Base-by-base conservation (phyloP, 1,140 invertebrate species). In the Drosophila varians region DNA sequence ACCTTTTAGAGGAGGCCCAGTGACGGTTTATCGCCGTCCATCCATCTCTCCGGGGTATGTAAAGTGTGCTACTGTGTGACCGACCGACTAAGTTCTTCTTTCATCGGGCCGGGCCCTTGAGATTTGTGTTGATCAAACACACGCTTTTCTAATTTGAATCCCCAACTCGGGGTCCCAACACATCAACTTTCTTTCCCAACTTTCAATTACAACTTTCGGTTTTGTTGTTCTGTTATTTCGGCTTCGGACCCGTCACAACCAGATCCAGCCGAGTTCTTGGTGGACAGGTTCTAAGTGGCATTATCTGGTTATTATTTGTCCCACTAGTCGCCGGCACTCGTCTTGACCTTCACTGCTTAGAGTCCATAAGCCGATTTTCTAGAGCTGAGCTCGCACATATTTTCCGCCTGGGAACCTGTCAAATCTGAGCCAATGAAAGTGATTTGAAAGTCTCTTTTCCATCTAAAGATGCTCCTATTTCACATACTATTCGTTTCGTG, bases 141-240 rank as follows among this genome's bases (percentile, higher is more conserved):
- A 82, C 61, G 53, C 53, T 70, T 77, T 70, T 70, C 21, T 73
- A 82, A 70, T 75, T 79, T 54, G 40, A 72, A 60, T 75, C 48
- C 80, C 60, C 65, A 66, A 54, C 53, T 48, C 47, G 64, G 68
- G 56, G 52, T 56, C 68, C 43, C 58, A 65, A 40, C 47, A 40
- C 48, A 56, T 58, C 54, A 76, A 79, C 79, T 84, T 84, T 84
- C 79, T 86, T 73, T 74, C n/a, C 23, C 34, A 55, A 84, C 80
- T 84, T 84, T 84, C 80, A 84, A 86, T 86, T 72, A 86, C 66
- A 64, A 84, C 79, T 84, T 84, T 84, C 79, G 43, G 76, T 86
- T 84, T 84, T 83, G 48, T 34, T 38, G 8, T 9, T 25, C 28
- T 1, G 19, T 12, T 23, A 21, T 9, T 28, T 48, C 34, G 34